Conservation (phyloP, 2,113 vertebrate genomes). For the Puffinus mauretanicus region DNA sequence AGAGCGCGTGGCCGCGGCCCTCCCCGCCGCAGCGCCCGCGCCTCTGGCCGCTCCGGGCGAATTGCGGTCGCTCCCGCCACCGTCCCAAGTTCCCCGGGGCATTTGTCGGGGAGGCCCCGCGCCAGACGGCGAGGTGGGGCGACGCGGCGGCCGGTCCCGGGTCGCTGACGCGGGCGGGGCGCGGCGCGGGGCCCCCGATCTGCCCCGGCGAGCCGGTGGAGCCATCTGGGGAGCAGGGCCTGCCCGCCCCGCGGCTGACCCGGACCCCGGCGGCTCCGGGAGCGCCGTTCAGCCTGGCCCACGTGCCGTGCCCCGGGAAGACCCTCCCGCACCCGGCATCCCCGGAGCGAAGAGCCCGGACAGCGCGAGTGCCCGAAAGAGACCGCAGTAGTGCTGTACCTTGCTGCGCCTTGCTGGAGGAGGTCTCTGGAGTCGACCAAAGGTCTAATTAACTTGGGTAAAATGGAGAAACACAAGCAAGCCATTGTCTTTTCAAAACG, state of each 20-base stretch:
- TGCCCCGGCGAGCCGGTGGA: too few species aligned
- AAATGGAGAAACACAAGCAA: neutral
- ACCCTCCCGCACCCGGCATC: accelerated
- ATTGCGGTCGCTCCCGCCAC: neutral
- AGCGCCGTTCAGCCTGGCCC: too few species aligned
- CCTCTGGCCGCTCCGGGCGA: neutral
- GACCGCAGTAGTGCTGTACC: accelerated
- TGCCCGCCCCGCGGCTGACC: neutral
- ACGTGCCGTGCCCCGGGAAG: accelerated
- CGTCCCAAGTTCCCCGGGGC: too few species aligned
- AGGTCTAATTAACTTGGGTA: too few species aligned
- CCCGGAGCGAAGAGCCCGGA: accelerated
- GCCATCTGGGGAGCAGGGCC: neutral
- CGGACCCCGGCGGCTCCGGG: too few species aligned
- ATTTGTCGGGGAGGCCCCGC: accelerated
- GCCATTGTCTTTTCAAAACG: neutral
- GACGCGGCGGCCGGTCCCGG: too few species aligned
- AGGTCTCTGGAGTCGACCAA: too few species aligned
- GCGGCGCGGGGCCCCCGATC: too few species aligned
- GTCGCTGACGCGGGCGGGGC: too few species aligned
- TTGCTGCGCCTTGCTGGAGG: too few species aligned
- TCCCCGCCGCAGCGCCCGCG: too few species aligned
- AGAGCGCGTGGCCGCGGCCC: neutral
- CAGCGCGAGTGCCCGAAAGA: accelerated
- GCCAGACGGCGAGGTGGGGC: too few species aligned